These are phyloP conservation scores for Vesta saturnalis DNA, from an alignment of 2,888 invertebrate species.

Conservation along the genomic window DNA sequence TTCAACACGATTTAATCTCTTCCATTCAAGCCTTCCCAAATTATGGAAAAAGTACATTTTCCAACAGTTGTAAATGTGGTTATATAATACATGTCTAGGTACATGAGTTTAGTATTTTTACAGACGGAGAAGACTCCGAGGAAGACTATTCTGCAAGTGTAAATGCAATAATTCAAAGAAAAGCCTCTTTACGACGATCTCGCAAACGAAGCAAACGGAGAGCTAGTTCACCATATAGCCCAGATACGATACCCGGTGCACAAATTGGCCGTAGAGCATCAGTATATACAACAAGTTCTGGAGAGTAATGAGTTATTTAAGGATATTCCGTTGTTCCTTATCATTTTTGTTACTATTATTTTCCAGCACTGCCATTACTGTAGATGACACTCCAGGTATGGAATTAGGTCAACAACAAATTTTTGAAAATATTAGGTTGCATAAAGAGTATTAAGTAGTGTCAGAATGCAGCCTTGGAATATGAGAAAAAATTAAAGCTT, in stretches of 20 bases:
- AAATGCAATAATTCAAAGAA: constrained; percentile 82
- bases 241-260: constrained; percentile 59
- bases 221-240: constrained; percentile 70
- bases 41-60: constrained; percentile 55
- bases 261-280: constrained; percentile 70
- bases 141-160: constrained; percentile 89
- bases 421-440: constrained; percentile 87
- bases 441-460: constrained; percentile 91
- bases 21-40: constrained; percentile 37
- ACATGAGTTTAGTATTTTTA: background rate
- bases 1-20: constrained; percentile 32
- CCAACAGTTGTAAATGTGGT: constrained; percentile 46
- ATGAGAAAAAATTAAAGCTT: constrained; percentile 84
- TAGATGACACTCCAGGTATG: constrained; percentile 74
- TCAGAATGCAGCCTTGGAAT: constrained; percentile 86
- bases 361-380: constrained; percentile 77
- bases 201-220: constrained; percentile 71
- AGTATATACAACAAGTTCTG: constrained; percentile 87
- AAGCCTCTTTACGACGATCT: constrained; percentile 78
- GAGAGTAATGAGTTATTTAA: constrained; percentile 72
- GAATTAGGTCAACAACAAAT: constrained; percentile 86
- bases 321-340: too few species aligned
- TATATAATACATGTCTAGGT: background rate
- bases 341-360: too few species aligned
- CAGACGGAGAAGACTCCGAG: constrained; percentile 67